phyloP scores from a whole-genome alignment of 2,888 invertebrate species.

The Gastracanthus pulcherrimus region DNA sequence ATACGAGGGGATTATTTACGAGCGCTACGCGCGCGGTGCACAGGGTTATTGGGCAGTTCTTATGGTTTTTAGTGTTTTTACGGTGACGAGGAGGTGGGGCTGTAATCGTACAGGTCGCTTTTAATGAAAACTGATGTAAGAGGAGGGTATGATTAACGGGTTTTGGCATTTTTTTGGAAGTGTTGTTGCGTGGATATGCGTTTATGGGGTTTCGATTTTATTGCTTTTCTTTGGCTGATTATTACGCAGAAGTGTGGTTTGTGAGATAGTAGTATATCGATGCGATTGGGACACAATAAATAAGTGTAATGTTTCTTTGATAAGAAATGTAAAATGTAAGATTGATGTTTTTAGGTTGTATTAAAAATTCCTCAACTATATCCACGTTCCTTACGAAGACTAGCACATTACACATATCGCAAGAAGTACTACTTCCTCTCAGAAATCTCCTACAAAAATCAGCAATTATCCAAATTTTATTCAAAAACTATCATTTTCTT shows the following conservation, averaged over 20 bases:
- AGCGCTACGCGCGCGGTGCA: background rate
- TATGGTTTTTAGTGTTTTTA: background rate
- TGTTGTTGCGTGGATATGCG: background rate
- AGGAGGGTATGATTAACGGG: background rate
- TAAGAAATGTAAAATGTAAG: no score
- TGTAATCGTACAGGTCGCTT: background rate
- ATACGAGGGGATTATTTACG: conserved; percentile 1
- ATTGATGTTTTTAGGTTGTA: no score
- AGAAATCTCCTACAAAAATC: no score
- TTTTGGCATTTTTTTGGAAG: conserved; percentile 12
- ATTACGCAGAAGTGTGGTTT: background rate
- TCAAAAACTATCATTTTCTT: no score
- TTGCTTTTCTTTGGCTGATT: background rate
- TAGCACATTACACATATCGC: no score
- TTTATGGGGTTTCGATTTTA: conserved; percentile 17
- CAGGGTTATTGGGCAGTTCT: no score
- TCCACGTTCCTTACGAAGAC: no score
- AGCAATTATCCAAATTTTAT: no score
- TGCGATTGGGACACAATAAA: no score
- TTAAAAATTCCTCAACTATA: no score
- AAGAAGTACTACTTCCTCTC: no score
- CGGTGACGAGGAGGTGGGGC: background rate
- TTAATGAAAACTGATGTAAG: conserved; percentile 26
- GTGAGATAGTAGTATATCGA: background rate
- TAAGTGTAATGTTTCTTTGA: no score